Conservation (phyloP, 2,797 vertebrate genomes). For the Darevskia mixta region DNA sequence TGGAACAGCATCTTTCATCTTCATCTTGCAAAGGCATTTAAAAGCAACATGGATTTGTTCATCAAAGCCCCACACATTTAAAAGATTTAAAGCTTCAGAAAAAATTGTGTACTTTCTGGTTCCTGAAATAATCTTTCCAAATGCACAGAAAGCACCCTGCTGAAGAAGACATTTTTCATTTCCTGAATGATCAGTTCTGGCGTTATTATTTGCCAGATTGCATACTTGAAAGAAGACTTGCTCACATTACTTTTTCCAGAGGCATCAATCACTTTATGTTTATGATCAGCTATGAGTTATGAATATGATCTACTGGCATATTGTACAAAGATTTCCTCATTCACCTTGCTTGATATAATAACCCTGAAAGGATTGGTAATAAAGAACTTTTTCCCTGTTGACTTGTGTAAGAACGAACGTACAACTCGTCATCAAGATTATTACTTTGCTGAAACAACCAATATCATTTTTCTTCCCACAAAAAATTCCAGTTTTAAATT, state of each 20-base stretch:
- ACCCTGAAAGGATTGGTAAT: slow-evolving; percentile 61
- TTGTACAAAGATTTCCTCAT: slow-evolving; percentile 61
- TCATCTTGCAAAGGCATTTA: slow-evolving; percentile 52
- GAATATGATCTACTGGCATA: slow-evolving; percentile 67
- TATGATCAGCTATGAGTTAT: slow-evolving; percentile 28
- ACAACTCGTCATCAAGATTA: slow-evolving; percentile 54
- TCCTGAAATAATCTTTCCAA: slow-evolving; percentile 57
- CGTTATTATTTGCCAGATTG: slow-evolving; percentile 60
- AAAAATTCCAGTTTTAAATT: background rate
- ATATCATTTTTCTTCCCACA: slow-evolving; percentile 49
- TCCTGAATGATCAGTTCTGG: slow-evolving; percentile 55
- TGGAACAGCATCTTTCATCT: slow-evolving; percentile 50
- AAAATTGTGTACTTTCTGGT: slow-evolving; percentile 55
- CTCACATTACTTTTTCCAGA: slow-evolving; percentile 18
- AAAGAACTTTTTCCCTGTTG: slow-evolving; percentile 60
- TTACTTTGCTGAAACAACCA: slow-evolving; percentile 61
- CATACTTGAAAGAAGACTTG: slow-evolving; percentile 55
- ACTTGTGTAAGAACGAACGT: slow-evolving; percentile 62
- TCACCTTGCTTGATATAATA: slow-evolving; percentile 64
- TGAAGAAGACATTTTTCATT: slow-evolving; percentile 60
- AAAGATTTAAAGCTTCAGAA: slow-evolving; percentile 49
- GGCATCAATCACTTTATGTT: slow-evolving; percentile 57
- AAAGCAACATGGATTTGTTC: slow-evolving; percentile 41
- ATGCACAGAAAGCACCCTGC: slow-evolving; percentile 52
- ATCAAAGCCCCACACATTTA: slow-evolving; percentile 41